Percentiles rank a stretch among this genome's conserved stretches.
phyloP scores from a whole-genome alignment of 1,140 invertebrate genomes.

The Thaumatotibia leucotreta region DNA sequence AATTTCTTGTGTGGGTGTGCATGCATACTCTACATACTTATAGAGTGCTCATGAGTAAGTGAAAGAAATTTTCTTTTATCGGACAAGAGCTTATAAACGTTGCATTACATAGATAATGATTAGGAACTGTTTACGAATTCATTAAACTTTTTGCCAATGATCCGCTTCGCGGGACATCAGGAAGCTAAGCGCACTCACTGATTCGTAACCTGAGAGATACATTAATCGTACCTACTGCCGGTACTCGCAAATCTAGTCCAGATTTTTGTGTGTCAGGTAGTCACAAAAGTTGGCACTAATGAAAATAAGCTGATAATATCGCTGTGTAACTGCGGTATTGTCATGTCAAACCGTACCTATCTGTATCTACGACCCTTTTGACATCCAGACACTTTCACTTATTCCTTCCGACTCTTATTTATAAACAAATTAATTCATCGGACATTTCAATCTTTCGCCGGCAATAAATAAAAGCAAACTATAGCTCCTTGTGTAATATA shows the following conservation, averaged over 20 bases:
- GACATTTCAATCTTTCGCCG: neutral
- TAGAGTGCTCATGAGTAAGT: neutral
- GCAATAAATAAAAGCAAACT: neutral
- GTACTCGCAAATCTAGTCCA: neutral
- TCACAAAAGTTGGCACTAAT: too few relatives aligned
- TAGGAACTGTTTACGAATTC: constrained; percentile 29
- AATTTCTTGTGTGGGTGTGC: neutral
- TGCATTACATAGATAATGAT: constrained; percentile 17
- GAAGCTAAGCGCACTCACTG: constrained; percentile 3
- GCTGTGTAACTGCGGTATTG: too few relatives aligned
- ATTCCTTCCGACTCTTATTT: too few relatives aligned
- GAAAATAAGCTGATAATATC: too few relatives aligned
- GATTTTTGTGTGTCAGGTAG: neutral
- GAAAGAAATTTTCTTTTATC: neutral
- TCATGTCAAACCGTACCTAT: too few relatives aligned
- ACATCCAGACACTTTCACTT: too few relatives aligned
- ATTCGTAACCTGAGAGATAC: neutral
- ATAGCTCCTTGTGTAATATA: neutral
- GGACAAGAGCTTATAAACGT: constrained; percentile 17
- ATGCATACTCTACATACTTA: too few relatives aligned
- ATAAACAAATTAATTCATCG: neutral
- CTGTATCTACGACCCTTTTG: too few relatives aligned
- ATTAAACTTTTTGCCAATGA: constrained; percentile 31
- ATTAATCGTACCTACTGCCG: neutral
- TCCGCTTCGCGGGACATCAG: constrained; percentile 20